Evolutionary conservation across 1,140 invertebrate genomes (phyloP), one percentile per base, ranked within the genome.

Genomic region (Muscidifurax raptorellus): DNA sequence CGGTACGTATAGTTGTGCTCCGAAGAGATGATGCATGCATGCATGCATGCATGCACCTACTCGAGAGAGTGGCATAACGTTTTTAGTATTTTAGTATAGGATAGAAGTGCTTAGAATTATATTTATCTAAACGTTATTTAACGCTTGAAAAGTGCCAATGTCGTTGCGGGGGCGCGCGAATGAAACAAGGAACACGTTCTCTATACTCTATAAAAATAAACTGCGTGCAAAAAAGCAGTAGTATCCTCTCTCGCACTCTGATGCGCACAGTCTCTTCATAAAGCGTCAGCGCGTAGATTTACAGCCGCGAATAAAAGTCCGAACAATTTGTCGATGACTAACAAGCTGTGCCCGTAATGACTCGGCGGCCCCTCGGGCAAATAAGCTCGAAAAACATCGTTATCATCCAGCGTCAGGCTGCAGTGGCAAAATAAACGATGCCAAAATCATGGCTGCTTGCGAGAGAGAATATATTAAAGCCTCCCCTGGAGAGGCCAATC

Each of bases 291-390:
- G 9, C 18, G 22, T 69, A 83, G 82, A 83, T 83, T 83, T 83
- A 83, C 82, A 83, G 64, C 74, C 59, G 52, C 25, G 52, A 83
- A 83, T 83, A 83, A 83, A 83, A 83, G 82, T 83, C 74, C 74
- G 74, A n/a, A 77, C 74, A 52, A 77, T 79, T 84, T 78, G 67
- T 59, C 77, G 77, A 84, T 80, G 77, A 84, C 75, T 74, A 80
- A 84, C 67, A 84, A 84, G 47, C 18, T 64, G n/a, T 77, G 10
- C 32, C 74, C 66, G n/a, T 83, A 78, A 78, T 83, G 64, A 78
- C 64, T 83, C 44, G n/a, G 52, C 44, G 5, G 9, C 28, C n/a
- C 25, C 12, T 64, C 52, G 22, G 13, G 25, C 69, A 36, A 72
- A 59, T 52, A 72, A 74, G 3, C 15, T 47, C 25, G 47, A 47